Base-by-base conservation (phyloP, 1,140 invertebrate genomes). In the Solenopsis invicta region DNA sequence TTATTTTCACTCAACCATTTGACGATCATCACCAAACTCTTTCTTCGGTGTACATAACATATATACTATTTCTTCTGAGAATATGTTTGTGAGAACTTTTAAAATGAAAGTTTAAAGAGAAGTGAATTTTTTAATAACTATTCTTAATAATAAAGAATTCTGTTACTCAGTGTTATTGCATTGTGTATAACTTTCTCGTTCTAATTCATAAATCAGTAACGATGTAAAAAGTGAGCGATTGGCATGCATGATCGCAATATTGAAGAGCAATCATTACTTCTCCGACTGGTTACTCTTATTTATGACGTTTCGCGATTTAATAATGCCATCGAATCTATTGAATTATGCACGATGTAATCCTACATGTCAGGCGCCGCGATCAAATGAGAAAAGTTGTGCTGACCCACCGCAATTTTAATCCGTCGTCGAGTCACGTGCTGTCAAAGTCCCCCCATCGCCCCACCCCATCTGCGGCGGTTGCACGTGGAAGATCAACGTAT, bases 301-400 rank as follows among this genome's bases (percentile, higher is more conserved):
- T 91, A 91, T 67, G 87, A 81, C 62, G 74, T 89, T 89, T 82
- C 56, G 80, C 24, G 54, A 74, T 75, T 84, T 75, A 75, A 84
- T 75, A 84, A 84, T 48, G 54, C 80, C 54, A 62, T 74, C 34
- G 80, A 41, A 75, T 61, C 87, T 85, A 88, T 86, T 85, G 81
- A 86, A 89, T 91, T 87, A 90, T 87, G 87, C 87, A 85, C 87
- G 87, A 88, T 86, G 87, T 90, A 90, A 90, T 90, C 89, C 89
- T 56, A 71, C 45, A 54, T 89, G 89, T 90, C 89, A 78, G 81
- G 66, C 88, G 74, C 54, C 56, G 71, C 89, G 89, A 90, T 84
- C 81, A 90, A 89, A 86, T 89, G 85, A 67, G 77, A 80, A 89
- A 90, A 87, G 86, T 84, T 87, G 56, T 85, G 89, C 78, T 88